Base-by-base conservation (phyloP, 2,888 invertebrate genomes). In the Megastigmus dorsalis region DNA sequence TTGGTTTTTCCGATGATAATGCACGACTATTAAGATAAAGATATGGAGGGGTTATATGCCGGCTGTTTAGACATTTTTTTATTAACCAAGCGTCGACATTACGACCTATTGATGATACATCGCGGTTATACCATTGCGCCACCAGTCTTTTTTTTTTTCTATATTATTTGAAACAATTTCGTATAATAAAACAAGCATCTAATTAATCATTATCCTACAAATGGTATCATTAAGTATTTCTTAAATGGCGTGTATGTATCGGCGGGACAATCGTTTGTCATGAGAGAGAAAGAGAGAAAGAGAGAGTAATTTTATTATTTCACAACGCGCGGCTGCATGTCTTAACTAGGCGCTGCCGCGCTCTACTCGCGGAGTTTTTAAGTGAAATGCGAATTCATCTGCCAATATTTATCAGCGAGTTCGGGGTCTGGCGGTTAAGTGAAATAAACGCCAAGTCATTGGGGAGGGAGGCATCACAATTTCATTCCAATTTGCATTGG, bases 241-340 rank as follows among this genome's bases (percentile, higher is more conserved):
- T 54, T 30, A 54, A 60, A 60, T 5, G 43, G 3, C n/a, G n/a
- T n/a, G n/a, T n/a, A n/a, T 48, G 15, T 28, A 48, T 26, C 38
- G 18, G 41, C 26, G 57, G 28, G 43, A 45, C 54, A 66, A 66
- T 72, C 66, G 59, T 52, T 57, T 65, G 48, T 65, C 63, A 41
- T n/a, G n/a, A n/a, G n/a, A n/a, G n/a, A n/a, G n/a, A n/a, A n/a
- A n/a, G n/a, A n/a, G n/a, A n/a, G n/a, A n/a, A n/a, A n/a, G n/a
- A n/a, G n/a, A 48, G 43, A 36, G 43, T 13, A 69, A 74, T 74
- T 74, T 74, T 48, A 68, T 63, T 52, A 57, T 74, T 69, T 69
- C 69, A 9, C 69, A 74, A 74, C 28, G 15, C n/a, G 6, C 5
- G 2, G 4, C 28, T 15, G 20, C 3, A 48, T 68, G 62, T 55